Evolutionary conservation across 2,888 invertebrate genomes (phyloP).

Genomic region (Hofmannophila pseudospretella): DNA sequence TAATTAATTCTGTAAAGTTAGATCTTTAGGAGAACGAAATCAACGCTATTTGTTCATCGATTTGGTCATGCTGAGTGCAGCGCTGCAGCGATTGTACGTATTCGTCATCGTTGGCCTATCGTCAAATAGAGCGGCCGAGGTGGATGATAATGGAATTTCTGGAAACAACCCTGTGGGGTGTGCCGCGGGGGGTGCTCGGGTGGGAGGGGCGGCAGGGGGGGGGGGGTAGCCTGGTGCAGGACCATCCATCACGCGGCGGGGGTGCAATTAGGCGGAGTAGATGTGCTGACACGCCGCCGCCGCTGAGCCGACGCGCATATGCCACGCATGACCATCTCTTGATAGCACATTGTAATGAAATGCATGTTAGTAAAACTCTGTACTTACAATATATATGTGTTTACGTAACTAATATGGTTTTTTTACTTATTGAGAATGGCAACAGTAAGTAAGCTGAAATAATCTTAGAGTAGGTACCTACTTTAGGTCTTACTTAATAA

Average conservation of each 20-base stretch:
- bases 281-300: slow-evolving; percentile 72
- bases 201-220: slow-evolving; percentile 24
- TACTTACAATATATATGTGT: too few relatives aligned
- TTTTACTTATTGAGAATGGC: too few relatives aligned
- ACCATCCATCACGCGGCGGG: slow-evolving; percentile 70
- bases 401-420: too few relatives aligned
- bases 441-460: too few relatives aligned
- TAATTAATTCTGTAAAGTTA: too few relatives aligned
- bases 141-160: slow-evolving; percentile 70
- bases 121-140: slow-evolving; percentile 54
- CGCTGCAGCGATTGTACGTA: too few relatives aligned
- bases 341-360: slow-evolving; percentile 10
- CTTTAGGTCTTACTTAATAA: too few relatives aligned
- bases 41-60: too few relatives aligned
- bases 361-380: slow-evolving; percentile 4
- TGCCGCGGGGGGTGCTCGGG: slow-evolving; percentile 32
- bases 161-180: slow-evolving; percentile 69
- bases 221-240: slow-evolving; percentile 23
- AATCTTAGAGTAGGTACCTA: too few relatives aligned
- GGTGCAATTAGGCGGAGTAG: slow-evolving; percentile 56
- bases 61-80: too few relatives aligned
- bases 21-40: too few relatives aligned
- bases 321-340: slow-evolving; percentile 20
- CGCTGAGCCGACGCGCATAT: slow-evolving; percentile 39
- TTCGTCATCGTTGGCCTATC: slow-evolving; percentile 42